phyloP scores from a whole-genome alignment of 2,113 vertebrate genomes.

The Potamarius usumacintae region DNA sequence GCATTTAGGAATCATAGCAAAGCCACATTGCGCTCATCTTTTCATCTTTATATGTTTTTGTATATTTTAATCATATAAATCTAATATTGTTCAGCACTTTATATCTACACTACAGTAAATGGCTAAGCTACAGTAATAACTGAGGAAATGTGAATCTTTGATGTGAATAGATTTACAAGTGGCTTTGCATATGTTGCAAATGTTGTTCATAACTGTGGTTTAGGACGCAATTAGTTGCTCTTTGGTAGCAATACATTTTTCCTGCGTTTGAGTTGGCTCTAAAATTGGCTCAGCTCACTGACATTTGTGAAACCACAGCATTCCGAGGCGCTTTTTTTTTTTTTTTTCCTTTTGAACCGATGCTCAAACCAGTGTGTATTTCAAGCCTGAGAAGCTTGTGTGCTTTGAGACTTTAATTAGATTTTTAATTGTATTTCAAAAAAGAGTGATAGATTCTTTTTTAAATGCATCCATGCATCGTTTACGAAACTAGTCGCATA shows the following conservation, averaged over 20 bases:
- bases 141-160: neutral
- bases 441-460: neutral
- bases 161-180: neutral
- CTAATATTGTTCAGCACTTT: neutral
- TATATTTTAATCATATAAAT: neutral
- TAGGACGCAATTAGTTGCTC: neutral
- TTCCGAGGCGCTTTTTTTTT: neutral
- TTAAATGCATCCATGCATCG: neutral
- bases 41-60: neutral
- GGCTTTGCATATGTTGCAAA: neutral
- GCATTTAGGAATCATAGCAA: neutral
- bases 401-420: constrained; percentile 6
- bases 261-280: constrained; percentile 2
- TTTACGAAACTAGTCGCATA: neutral
- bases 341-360: too few species aligned
- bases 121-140: neutral
- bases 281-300: neutral
- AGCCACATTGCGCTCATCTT: neutral
- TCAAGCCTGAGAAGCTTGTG: neutral
- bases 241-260: neutral
- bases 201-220: neutral
- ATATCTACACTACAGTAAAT: neutral
- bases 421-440: neutral
- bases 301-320: constrained; percentile 39
- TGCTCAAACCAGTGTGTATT: neutral